A percentile compares a stretch with the other conserved stretches of the same genome.
phyloP scores from a whole-genome alignment of 2,113 vertebrate species.

The Elephas maximus region DNA sequence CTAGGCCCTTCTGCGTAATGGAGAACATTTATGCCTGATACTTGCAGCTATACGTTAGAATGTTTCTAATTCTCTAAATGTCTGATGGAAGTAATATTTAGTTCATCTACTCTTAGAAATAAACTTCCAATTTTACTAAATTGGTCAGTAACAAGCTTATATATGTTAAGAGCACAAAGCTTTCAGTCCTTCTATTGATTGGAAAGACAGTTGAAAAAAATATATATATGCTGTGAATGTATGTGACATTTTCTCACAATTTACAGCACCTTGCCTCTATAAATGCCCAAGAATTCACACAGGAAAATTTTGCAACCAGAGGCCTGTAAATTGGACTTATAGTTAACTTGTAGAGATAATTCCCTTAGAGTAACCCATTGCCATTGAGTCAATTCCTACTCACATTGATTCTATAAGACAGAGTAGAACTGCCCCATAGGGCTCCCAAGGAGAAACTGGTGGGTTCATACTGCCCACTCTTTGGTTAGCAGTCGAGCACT shows the following conservation, averaged over 20 bases:
- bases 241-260: conserved; percentile 10
- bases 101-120: background rate
- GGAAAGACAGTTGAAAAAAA: background rate
- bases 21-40: background rate
- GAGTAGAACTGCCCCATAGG: no score
- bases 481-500: no score
- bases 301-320: background rate
- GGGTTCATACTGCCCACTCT: no score
- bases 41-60: fast-evolving
- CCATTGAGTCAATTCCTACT: no score
- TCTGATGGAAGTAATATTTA: background rate
- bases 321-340: background rate
- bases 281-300: background rate
- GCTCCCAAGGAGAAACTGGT: no score
- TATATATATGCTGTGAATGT: no score
- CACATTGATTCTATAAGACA: no score
- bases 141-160: background rate
- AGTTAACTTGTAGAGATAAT: background rate
- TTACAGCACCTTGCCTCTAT: background rate
- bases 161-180: background rate
- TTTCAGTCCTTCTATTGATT: background rate
- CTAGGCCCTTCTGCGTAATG: conserved; percentile 11
- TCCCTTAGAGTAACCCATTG: background rate
- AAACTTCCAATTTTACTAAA: background rate
- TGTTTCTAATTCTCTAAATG: background rate